A percentile compares a stretch with the other conserved stretches of the same genome.
Evolutionary conservation across 2,888 invertebrate species (phyloP).

Genomic region (Tetragonula carbonaria): DNA sequence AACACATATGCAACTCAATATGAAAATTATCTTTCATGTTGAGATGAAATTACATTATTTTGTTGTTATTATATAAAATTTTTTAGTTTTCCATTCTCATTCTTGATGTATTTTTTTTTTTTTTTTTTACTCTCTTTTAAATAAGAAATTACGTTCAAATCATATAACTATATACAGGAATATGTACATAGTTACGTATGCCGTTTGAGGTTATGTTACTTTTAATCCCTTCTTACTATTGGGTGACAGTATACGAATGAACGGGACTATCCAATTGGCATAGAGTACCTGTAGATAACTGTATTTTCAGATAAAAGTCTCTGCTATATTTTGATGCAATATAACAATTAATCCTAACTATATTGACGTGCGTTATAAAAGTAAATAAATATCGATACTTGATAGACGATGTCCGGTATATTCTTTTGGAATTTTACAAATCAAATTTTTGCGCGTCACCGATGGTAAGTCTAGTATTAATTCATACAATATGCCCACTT

Average conservation of each 20-base stretch:
- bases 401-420: background rate
- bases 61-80: background rate
- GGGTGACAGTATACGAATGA: slow-evolving; percentile 3
- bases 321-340: background rate
- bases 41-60: background rate
- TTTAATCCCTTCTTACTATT: slow-evolving; percentile 25
- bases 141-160: background rate
- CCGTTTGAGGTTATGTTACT: slow-evolving; percentile 10
- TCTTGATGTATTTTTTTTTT: too few relatives aligned
- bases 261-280: slow-evolving; percentile 41
- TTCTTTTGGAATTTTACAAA: slow-evolving; percentile 10
- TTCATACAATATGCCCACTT: slow-evolving; percentile 42
- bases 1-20: background rate
- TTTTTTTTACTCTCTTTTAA: too few relatives aligned
- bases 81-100: background rate
- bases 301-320: slow-evolving; percentile 38
- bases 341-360: slow-evolving; percentile 22
- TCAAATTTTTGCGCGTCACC: slow-evolving; percentile 26
- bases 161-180: background rate
- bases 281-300: background rate
- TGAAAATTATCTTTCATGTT: background rate
- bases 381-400: background rate
- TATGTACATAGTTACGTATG: background rate
- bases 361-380: background rate
- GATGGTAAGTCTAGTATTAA: slow-evolving; percentile 46